Conservation (phyloP, 2,113 vertebrate species). For the Genyomyrus donnyi region DNA sequence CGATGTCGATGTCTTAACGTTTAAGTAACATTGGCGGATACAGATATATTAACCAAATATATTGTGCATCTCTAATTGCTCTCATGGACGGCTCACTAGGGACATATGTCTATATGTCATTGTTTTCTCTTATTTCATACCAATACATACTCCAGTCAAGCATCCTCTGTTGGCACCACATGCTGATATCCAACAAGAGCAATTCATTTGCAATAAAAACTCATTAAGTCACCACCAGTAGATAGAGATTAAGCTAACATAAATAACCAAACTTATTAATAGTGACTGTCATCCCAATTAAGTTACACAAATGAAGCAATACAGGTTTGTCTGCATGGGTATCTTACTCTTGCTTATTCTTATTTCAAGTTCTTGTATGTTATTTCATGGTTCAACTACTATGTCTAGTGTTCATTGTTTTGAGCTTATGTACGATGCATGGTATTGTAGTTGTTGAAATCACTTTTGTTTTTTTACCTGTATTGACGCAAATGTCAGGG, state of each 20-base stretch:
- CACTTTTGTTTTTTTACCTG: slow-evolving; percentile 65
- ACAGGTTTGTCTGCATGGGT: not conserved
- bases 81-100: not conserved
- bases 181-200: not conserved
- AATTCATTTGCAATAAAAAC: not conserved
- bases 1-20: not conserved
- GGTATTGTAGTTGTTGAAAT: not conserved
- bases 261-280: not conserved
- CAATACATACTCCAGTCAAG: not conserved
- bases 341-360: not conserved
- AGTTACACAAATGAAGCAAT: not conserved
- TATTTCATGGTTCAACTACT: not conserved
- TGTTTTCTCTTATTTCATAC: not conserved
- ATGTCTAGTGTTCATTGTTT: not conserved
- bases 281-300: not conserved
- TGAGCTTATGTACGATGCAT: not conserved
- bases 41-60: no score
- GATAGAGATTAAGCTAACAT: not conserved
- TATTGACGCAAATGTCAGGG: slow-evolving; percentile 87
- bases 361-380: not conserved
- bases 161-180: not conserved
- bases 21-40: not conserved
- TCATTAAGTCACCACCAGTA: not conserved
- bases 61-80: not conserved
- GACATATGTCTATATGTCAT: not conserved